A percentile compares a stretch with the other conserved stretches of the same genome.
Evolutionary conservation across 2,113 vertebrate species (phyloP).

Genomic region (Ailurus styani): DNA sequence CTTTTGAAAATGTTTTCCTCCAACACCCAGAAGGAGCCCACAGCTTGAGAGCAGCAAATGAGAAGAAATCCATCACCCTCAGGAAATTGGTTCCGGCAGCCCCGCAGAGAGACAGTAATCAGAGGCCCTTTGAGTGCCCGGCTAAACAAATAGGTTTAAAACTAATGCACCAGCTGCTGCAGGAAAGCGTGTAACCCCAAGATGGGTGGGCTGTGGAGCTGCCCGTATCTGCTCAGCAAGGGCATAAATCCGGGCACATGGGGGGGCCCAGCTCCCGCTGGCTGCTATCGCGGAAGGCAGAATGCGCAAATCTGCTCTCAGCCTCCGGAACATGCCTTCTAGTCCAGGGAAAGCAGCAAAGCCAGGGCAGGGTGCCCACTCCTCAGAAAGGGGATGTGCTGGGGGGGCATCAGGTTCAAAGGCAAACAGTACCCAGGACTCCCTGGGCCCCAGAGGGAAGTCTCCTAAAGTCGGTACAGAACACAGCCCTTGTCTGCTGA

Average conservation of each 20-base stretch:
- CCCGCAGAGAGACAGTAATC: neutral
- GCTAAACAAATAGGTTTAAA: neutral
- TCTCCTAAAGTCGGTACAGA: rapidly evolving
- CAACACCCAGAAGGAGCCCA: neutral
- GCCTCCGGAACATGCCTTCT: neutral
- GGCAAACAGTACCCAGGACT: neutral
- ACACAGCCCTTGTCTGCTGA: neutral
- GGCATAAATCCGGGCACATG: neutral
- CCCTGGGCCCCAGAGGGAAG: neutral
- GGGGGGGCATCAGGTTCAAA: neutral
- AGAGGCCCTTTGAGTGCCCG: neutral
- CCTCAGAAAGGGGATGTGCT: too few relatives aligned
- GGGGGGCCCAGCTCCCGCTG: neutral
- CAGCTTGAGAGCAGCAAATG: neutral
- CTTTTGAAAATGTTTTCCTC: neutral
- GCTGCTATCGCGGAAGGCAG: neutral
- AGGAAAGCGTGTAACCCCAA: neutral
- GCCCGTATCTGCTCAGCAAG: neutral
- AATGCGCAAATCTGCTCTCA: neutral
- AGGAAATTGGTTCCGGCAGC: neutral
- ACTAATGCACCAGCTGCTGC: neutral
- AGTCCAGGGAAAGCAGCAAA: neutral
- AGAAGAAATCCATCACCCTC: neutral
- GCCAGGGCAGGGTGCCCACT: neutral
- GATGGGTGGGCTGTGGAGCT: neutral